Percentiles rank a stretch among this genome's conserved stretches.
phyloP scores from a whole-genome alignment of 2,113 vertebrate species.

The Nerophis ophidion region DNA sequence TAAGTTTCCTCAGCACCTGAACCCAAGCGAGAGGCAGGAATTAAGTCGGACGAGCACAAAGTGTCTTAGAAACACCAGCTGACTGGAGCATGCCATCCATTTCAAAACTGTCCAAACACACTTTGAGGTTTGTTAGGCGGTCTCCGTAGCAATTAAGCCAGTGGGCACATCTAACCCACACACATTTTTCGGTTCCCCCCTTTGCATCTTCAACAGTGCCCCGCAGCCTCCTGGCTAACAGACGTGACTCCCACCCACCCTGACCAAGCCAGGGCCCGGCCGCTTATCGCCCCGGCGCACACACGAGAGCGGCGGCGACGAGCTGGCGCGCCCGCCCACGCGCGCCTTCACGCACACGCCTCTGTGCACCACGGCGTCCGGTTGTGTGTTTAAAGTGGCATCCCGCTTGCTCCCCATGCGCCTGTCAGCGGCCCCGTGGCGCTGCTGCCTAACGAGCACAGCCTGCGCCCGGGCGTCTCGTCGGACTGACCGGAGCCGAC shows the following conservation, averaged over 20 bases:
- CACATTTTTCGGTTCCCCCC: background rate
- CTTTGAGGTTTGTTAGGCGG: background rate
- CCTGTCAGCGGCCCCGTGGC: constrained; percentile 30
- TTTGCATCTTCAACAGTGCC: constrained; percentile 3
- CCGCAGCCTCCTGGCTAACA: constrained; percentile 7
- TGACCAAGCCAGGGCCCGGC: constrained; percentile 12
- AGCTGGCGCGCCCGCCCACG: constrained; percentile 5
- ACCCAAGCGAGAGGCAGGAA: too few relatives aligned
- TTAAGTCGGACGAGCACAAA: too few relatives aligned
- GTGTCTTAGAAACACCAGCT: too few relatives aligned
- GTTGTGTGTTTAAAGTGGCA: constrained; percentile 46
- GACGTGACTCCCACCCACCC: constrained; percentile 22
- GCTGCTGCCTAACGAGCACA: constrained; percentile 41
- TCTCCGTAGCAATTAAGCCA: constrained; percentile 1
- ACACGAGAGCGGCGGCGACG: background rate
- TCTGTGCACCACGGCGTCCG: constrained; percentile 15
- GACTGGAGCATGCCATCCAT: too few relatives aligned
- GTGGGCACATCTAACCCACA: background rate
- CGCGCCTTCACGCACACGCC: constrained; percentile 16
- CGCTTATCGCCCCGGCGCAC: constrained; percentile 20
- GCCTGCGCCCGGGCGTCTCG: constrained; percentile 23
- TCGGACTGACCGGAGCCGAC: constrained; percentile 50
- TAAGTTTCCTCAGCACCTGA: too few relatives aligned
- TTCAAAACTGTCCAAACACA: background rate
- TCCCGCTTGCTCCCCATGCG: constrained; percentile 36